Evolutionary conservation across 2,888 invertebrate genomes (phyloP).

Genomic region (Stomorhina lunata): DNA sequence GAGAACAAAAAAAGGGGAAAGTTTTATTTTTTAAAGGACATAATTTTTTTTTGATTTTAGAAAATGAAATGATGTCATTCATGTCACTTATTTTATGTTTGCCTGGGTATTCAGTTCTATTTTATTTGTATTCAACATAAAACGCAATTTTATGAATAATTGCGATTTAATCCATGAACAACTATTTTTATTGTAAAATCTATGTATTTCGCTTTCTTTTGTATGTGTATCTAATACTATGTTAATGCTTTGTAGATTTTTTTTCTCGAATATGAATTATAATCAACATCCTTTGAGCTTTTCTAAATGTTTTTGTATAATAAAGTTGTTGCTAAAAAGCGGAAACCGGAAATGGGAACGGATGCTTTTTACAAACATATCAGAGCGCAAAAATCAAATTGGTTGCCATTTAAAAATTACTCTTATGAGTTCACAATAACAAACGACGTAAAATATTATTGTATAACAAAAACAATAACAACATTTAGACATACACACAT

Average conservation of each 20-base stretch:
- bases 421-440: constrained; percentile 45
- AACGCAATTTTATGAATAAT: constrained; percentile 60
- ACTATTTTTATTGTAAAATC: not conserved
- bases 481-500: not conserved
- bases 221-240: not conserved
- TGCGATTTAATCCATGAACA: constrained; percentile 33
- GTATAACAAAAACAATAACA: not conserved
- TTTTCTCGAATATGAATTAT: constrained; percentile 43
- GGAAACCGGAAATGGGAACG: constrained; percentile 78
- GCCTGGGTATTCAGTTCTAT: not conserved
- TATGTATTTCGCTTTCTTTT: not conserved
- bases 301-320: constrained; percentile 48
- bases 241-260: not conserved
- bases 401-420: constrained; percentile 65
- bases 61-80: constrained; percentile 48
- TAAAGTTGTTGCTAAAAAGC: constrained; percentile 54
- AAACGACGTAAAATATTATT: constrained; percentile 29
- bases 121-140: constrained; percentile 14
- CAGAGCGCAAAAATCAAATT: constrained; percentile 67
- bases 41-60: not conserved
- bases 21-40: not conserved
- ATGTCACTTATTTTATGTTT: not conserved
- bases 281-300: constrained; percentile 46
- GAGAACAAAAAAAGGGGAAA: constrained; percentile 8
- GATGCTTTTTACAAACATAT: constrained; percentile 67